Evolutionary conservation across 2,888 invertebrate species (phyloP), one percentile per base, ranked within the genome.

Genomic region (Micoletzkya japonica): DNA sequence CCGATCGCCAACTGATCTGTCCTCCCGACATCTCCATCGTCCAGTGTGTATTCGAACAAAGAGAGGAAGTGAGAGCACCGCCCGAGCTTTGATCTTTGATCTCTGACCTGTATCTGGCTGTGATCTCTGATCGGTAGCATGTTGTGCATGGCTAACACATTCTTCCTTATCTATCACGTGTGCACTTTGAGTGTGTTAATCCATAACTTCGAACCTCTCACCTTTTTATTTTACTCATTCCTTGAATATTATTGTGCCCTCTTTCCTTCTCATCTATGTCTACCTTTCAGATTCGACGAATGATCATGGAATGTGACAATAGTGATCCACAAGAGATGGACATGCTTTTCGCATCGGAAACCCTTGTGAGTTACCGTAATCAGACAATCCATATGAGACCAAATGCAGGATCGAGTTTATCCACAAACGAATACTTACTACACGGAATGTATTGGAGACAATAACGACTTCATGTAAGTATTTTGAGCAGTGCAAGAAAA

Each of bases 391-490:
- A n/a, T 14, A 52, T 50, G 70, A 14, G 72, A 73, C 32, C 50
- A n/a, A n/a, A n/a, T 74, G 1, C 61, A 83, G 73, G 77, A 80
- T 59, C 73, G 83, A 30, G 81, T 85, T 6, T 85, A 85, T 72
- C 78, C 74, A 7, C 83, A 83, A 69, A 77, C 78, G n/a, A 85
- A 85, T 72, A 74, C 74, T n/a, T 85, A 83, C 70, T 80, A 81
- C 70, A 72, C 81, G 7, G 80, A 81, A 61, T 83, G 82, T 63
- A 74, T 85, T 60, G 76, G 76, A 66, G 79, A 76, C 76, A 84
- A 79, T 64, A 82, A 82, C 24, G 57, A 68, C 76, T 86, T 82
- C 70, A 75, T 81, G 81, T 82, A 66, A 72, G 79, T 73, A 32
- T 58, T 70, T 52, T 26, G n/a, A n/a, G n/a, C 6, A n/a, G n/a